Percentiles rank a stretch among this genome's conserved stretches.
phyloP scores from a whole-genome alignment of 2,113 vertebrate genomes.

The Scytalopus superciliaris region DNA sequence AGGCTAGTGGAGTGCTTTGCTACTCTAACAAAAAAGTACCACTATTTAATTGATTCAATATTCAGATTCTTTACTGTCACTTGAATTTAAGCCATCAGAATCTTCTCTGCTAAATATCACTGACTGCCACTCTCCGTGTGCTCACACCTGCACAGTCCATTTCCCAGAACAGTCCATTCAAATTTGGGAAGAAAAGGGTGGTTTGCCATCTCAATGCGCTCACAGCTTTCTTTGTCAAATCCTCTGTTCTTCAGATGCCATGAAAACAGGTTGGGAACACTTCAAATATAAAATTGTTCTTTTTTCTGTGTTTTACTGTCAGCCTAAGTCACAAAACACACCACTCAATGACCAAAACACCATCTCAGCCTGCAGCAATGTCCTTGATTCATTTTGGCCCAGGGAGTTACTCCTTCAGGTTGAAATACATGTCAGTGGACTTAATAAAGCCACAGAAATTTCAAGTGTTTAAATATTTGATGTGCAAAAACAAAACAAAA shows the following conservation, averaged over 20 bases:
- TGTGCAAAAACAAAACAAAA: not conserved
- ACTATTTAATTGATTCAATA: not conserved
- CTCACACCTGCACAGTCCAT: rapidly evolving
- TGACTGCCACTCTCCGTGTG: not conserved
- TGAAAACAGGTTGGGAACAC: not conserved
- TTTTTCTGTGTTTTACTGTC: not conserved
- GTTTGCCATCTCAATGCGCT: rapidly evolving
- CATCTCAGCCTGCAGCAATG: not conserved
- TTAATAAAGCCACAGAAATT: not conserved
- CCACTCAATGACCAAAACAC: not conserved
- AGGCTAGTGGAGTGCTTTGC: not conserved
- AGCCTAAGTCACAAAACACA: not conserved
- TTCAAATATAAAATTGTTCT: not conserved
- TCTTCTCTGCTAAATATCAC: not conserved
- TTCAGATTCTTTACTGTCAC: not conserved
- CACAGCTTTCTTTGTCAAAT: not conserved
- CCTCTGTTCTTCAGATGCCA: not conserved
- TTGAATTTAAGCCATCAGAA: not conserved
- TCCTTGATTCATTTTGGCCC: not conserved
- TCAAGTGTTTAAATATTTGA: not conserved
- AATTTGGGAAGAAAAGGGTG: not conserved
- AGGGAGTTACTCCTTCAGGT: not conserved
- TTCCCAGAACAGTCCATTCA: not conserved
- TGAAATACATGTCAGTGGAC: not conserved
- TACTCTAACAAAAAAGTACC: not conserved